phyloP scores from a whole-genome alignment of 2,888 invertebrate genomes.

The Agrotis puta region DNA sequence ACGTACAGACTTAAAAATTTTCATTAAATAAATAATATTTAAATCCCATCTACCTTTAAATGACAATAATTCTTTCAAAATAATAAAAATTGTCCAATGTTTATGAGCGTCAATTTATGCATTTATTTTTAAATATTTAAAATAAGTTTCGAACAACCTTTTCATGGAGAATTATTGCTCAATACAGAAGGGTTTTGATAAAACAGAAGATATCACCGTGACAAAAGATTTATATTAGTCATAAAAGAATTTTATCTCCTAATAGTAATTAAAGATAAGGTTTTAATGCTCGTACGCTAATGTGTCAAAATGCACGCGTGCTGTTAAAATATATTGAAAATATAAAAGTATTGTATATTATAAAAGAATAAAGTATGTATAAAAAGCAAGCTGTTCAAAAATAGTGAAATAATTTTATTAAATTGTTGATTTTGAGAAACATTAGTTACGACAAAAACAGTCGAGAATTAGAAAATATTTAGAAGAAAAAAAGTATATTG shows the following conservation, averaged over 20 bases:
- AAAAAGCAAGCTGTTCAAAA: constrained; percentile 71
- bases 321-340: constrained; percentile 74
- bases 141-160: constrained; percentile 30
- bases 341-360: constrained; percentile 72
- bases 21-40: constrained; percentile 8
- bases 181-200: constrained; percentile 69
- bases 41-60: constrained; percentile 35
- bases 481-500: constrained; percentile 61
- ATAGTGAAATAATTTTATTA: constrained; percentile 64
- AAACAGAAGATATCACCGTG: constrained; percentile 79
- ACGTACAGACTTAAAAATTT: not conserved
- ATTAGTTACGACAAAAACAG: constrained; percentile 58
- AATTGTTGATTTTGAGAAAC: constrained; percentile 70
- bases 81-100: constrained; percentile 6
- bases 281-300: constrained; percentile 87
- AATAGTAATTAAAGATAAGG: constrained; percentile 79
- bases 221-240: constrained; percentile 78
- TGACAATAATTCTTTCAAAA: constrained; percentile 59
- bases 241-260: constrained; percentile 85
- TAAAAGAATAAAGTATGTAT: constrained; percentile 61
- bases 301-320: constrained; percentile 89
- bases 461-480: constrained; percentile 64
- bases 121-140: constrained; percentile 1
- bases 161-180: constrained; percentile 77
- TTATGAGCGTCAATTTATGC: constrained; percentile 10